Conservation (phyloP, 2,113 vertebrate genomes). For the Hyperopisus bebe region DNA sequence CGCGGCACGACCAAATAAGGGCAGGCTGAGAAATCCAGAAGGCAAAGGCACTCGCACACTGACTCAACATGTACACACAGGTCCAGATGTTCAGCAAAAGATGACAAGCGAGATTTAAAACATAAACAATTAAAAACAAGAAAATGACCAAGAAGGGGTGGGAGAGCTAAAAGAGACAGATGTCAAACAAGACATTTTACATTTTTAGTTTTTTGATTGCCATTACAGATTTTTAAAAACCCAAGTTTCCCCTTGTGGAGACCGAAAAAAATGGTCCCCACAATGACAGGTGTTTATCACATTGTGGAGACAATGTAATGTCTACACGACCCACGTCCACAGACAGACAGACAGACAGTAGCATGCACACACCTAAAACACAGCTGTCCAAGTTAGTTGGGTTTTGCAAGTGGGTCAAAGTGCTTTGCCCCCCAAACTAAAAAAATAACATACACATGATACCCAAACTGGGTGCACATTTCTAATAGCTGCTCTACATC, state of each 20-base stretch:
- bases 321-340: background rate
- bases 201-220: too few relatives aligned
- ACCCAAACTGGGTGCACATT: background rate
- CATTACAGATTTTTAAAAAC: too few relatives aligned
- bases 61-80: background rate
- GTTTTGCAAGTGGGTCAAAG: background rate
- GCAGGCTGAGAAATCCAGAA: constrained; percentile 27
- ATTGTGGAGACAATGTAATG: too few relatives aligned
- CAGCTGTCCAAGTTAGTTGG: background rate
- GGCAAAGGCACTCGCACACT: constrained; percentile 10
- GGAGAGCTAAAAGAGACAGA: constrained; percentile 4
- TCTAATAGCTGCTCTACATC: background rate
- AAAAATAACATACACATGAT: background rate
- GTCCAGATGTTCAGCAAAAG: constrained; percentile 19
- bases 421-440: background rate
- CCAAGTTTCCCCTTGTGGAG: too few relatives aligned
- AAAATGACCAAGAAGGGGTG: background rate
- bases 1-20: constrained; percentile 56
- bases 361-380: background rate
- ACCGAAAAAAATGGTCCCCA: too few relatives aligned
- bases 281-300: too few relatives aligned
- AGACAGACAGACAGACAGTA: background rate
- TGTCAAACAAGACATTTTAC: background rate
- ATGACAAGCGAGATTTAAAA: background rate
- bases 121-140: background rate